These are phyloP conservation scores for Brachionus rotundiformis DNA, from an alignment of 1,140 invertebrate genomes.

Conservation along the genomic window DNA sequence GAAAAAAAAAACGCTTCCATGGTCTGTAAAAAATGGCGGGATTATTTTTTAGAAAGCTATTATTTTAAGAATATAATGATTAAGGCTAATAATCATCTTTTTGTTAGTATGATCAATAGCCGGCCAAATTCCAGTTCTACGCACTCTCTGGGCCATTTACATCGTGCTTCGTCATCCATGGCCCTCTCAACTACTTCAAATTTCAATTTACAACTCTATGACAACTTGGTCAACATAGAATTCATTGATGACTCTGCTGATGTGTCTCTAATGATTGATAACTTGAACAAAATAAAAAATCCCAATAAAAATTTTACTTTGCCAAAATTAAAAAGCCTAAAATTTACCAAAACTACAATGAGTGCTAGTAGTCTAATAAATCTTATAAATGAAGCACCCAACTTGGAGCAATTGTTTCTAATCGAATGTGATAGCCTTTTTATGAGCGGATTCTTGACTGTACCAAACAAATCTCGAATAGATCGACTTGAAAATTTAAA, in stretches of 20 bases:
- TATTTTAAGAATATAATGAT: slow-evolving; percentile 41
- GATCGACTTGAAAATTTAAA: slow-evolving; percentile 20
- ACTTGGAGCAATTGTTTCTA: neutral
- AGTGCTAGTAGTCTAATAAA: neutral
- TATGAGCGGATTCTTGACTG: slow-evolving; percentile 38
- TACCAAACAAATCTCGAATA: neutral
- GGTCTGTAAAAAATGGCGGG: slow-evolving; percentile 44
- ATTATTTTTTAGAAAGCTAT: slow-evolving; percentile 36
- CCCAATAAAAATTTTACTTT: neutral
- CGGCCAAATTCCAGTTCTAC: slow-evolving; percentile 21
- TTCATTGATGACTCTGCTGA: slow-evolving; percentile 42
- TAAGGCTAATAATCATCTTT: slow-evolving; percentile 38
- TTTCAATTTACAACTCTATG: slow-evolving; percentile 42
- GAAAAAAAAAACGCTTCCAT: slow-evolving; percentile 28
- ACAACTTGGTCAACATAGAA: slow-evolving; percentile 39
- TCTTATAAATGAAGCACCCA: slow-evolving; percentile 10
- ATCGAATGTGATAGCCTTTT: slow-evolving; percentile 42
- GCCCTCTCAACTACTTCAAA: neutral
- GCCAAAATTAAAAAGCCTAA: slow-evolving; percentile 29
- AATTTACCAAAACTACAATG: slow-evolving; percentile 36
- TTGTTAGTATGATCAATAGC: slow-evolving; percentile 23
- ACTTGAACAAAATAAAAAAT: neutral
- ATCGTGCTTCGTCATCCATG: slow-evolving; percentile 25
- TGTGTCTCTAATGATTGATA: slow-evolving; percentile 31
- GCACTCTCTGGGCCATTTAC: neutral